Percentiles rank a stretch among this genome's conserved stretches.
Conservation (phyloP, 1,140 invertebrate species). For the Monochamus saltuarius region DNA sequence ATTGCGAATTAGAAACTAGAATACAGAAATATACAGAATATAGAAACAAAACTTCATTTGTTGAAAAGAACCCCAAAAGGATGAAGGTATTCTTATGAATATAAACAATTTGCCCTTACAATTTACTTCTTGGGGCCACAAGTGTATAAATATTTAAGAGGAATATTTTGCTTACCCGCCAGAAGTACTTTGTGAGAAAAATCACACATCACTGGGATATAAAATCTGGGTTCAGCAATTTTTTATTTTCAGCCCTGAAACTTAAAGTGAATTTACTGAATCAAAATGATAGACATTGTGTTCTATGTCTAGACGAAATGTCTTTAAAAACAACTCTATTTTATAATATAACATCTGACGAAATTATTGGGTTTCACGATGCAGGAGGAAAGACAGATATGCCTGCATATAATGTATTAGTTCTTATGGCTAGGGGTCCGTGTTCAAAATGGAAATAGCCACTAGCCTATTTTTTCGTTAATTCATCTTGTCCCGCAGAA, state of each 20-base stretch:
- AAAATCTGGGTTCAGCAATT: conserved; percentile 1
- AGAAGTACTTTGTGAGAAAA: neutral
- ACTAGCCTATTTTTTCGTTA: conserved; percentile 8
- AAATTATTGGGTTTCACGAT: conserved; percentile 6
- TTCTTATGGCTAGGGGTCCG: conserved; percentile 5
- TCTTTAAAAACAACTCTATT: conserved; percentile 9
- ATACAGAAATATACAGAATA: no score
- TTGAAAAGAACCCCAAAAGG: conserved; percentile 3
- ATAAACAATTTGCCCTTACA: conserved; percentile 15
- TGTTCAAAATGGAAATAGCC: conserved; percentile 5
- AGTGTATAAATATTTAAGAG: conserved; percentile 1
- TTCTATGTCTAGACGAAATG: conserved; percentile 17
- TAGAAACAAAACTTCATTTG: neutral
- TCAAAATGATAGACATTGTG: conserved; percentile 8
- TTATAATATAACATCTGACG: conserved; percentile 9
- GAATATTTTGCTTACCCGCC: conserved; percentile 4
- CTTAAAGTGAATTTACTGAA: neutral
- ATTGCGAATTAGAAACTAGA: no score
- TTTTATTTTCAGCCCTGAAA: conserved; percentile 1
- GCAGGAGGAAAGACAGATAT: neutral
- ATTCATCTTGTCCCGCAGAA: no score
- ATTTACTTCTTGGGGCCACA: conserved; percentile 10
- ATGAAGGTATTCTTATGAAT: conserved; percentile 3
- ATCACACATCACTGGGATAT: conserved; percentile 3
- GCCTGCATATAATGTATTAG: neutral